phyloP scores from a whole-genome alignment of 2,888 invertebrate genomes.

The Agrotis puta region DNA sequence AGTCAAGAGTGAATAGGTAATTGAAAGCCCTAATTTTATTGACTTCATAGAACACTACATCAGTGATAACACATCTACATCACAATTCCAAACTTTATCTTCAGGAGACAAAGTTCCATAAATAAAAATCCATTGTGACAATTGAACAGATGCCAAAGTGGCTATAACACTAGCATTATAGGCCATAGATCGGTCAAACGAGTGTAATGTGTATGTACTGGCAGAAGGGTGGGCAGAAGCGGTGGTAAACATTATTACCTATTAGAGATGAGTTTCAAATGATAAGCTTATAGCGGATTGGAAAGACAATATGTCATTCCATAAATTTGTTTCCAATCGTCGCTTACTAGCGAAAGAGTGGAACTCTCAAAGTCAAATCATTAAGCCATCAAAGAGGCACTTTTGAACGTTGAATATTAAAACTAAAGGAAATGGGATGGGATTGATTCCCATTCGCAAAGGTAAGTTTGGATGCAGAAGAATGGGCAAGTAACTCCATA shows the following conservation, averaged over 20 bases:
- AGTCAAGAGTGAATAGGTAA: too few relatives aligned
- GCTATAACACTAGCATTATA: constrained; percentile 53
- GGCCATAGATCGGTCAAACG: constrained; percentile 64
- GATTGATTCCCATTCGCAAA: too few relatives aligned
- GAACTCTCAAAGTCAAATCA: too few relatives aligned
- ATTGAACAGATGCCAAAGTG: constrained; percentile 43
- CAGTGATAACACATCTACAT: neutral
- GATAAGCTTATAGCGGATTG: constrained; percentile 27
- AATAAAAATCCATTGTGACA: constrained; percentile 17
- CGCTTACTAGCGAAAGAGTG: too few relatives aligned
- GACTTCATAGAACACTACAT: constrained; percentile 28
- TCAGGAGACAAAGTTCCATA: constrained; percentile 14
- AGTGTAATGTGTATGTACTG: constrained; percentile 61
- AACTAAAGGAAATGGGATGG: too few relatives aligned
- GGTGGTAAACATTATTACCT: constrained; percentile 60
- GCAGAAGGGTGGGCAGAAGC: constrained; percentile 36
- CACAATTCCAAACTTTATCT: constrained; percentile 25
- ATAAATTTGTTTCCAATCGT: too few relatives aligned
- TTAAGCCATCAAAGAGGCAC: too few relatives aligned
- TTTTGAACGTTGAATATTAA: too few relatives aligned
- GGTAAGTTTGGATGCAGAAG: too few relatives aligned
- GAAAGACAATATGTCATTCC: neutral
- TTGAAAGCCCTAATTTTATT: constrained; percentile 23
- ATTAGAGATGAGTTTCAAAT: constrained; percentile 42
- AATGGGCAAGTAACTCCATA: too few relatives aligned